Percentiles rank a stretch among this genome's conserved stretches.
Conservation (phyloP, 2,797 vertebrate species). For the Amblyopsis hoosieri region DNA sequence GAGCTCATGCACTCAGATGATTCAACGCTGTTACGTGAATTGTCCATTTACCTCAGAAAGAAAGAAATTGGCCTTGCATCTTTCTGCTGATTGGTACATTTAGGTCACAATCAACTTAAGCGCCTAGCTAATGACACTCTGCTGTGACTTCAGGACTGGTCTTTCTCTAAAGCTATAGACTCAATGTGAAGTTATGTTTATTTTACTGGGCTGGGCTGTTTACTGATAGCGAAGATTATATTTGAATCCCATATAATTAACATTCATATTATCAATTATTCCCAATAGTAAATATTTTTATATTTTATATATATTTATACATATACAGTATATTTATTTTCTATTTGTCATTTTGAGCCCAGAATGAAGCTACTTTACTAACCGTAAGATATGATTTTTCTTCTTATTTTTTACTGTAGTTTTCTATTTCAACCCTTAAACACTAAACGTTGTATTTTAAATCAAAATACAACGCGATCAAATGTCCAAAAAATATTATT, state of each 20-base stretch:
- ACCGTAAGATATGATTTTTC: no score
- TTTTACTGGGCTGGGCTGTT: no score
- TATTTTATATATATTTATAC: no score
- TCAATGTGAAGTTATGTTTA: not conserved
- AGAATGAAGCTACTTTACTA: no score
- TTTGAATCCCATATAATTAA: no score
- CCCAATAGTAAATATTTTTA: no score
- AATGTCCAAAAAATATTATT: slow-evolving; percentile 16
- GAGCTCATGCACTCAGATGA: slow-evolving; percentile 67
- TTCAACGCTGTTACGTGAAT: slow-evolving; percentile 62
- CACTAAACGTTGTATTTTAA: no score
- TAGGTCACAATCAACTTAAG: slow-evolving; percentile 16
- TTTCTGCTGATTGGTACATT: slow-evolving; percentile 33
- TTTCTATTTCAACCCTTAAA: no score
- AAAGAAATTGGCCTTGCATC: slow-evolving; percentile 43
- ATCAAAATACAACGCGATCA: not conserved
- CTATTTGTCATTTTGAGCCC: no score
- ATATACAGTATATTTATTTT: no score
- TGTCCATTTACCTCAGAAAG: slow-evolving; percentile 68
- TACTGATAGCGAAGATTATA: not conserved
- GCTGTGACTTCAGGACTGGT: not conserved
- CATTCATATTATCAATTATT: no score
- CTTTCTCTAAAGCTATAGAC: not conserved
- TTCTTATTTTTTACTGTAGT: no score
- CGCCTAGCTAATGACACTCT: slow-evolving; percentile 10